A percentile compares a stretch with the other conserved stretches of the same genome.
Conservation (phyloP, 2,797 vertebrate genomes). For the Crypturellus tataupa region DNA sequence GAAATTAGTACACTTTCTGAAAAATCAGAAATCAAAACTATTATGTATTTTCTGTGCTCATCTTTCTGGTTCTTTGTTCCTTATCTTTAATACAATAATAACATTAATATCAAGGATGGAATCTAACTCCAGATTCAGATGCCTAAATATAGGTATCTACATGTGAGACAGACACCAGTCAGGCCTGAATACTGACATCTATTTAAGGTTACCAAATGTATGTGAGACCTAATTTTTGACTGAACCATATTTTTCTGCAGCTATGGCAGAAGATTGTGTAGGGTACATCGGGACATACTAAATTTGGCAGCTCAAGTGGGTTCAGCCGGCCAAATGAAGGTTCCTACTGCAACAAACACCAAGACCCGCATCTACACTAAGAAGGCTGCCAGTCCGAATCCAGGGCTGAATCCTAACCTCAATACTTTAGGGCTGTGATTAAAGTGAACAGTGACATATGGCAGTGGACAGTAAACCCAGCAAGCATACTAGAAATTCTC, state of each 20-base stretch:
- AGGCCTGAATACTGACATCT: not conserved
- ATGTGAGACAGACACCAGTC: not conserved
- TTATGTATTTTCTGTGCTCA: not conserved
- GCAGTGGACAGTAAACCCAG: not conserved
- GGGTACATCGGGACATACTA: fast-evolving
- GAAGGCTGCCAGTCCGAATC: not conserved
- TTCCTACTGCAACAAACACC: not conserved
- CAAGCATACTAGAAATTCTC: not conserved
- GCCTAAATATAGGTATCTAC: not conserved
- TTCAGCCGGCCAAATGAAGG: not conserved
- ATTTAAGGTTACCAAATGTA: not conserved
- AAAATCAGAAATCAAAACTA: not conserved
- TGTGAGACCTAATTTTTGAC: not conserved
- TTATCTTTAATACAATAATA: not conserved
- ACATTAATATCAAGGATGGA: not conserved
- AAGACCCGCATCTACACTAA: not conserved
- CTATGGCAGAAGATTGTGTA: not conserved
- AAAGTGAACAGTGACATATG: not conserved
- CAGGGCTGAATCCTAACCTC: not conserved
- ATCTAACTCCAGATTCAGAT: not conserved
- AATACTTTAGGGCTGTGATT: fast-evolving
- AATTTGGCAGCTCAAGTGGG: not conserved
- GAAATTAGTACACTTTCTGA: not conserved
- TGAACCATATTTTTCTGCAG: not conserved
- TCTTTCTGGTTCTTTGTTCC: not conserved